A percentile compares a stretch with the other conserved stretches of the same genome.
Evolutionary conservation across 2,888 invertebrate genomes (phyloP).

Genomic region (Volucella zonaria): DNA sequence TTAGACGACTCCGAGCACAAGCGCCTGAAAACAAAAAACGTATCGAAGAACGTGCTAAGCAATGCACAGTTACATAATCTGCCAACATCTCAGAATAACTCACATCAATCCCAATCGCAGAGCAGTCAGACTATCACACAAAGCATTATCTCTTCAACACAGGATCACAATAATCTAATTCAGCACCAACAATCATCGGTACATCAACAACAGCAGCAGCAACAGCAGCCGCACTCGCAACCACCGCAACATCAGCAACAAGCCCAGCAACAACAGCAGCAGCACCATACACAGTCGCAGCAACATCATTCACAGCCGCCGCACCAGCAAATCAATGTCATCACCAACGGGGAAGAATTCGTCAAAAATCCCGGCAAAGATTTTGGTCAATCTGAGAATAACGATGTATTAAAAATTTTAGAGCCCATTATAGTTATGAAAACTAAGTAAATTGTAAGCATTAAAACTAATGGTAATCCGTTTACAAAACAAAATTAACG

Average conservation of each 20-base stretch:
- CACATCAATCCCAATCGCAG: constrained; percentile 72
- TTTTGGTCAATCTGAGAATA: constrained; percentile 80
- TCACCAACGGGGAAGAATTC: constrained; percentile 73
- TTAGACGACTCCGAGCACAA: constrained; percentile 81
- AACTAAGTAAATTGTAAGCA: constrained; percentile 80
- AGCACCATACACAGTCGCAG: constrained; percentile 57
- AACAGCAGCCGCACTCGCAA: constrained; percentile 43
- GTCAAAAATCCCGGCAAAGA: constrained; percentile 78
- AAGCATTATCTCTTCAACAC: constrained; percentile 37
- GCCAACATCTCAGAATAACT: constrained; percentile 61
- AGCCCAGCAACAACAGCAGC: constrained; percentile 50
- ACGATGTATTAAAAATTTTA: constrained; percentile 82
- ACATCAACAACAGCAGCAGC: constrained; percentile 64
- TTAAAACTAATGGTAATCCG: constrained; percentile 38
- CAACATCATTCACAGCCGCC: constrained; percentile 40
- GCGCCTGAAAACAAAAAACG: constrained; percentile 77
- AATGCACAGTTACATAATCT: constrained; percentile 78
- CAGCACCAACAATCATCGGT: constrained; percentile 53
- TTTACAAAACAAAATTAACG: constrained; percentile 38
- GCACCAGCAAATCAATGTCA: constrained; percentile 64
- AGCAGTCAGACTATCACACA: constrained; percentile 29
- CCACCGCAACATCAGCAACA: constrained; percentile 66
- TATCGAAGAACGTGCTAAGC: constrained; percentile 77
- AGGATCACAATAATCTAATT: constrained; percentile 57
- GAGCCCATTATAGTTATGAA: constrained; percentile 83